Evolutionary conservation across 2,888 invertebrate species (phyloP).

Genomic region (Phortica magna): DNA sequence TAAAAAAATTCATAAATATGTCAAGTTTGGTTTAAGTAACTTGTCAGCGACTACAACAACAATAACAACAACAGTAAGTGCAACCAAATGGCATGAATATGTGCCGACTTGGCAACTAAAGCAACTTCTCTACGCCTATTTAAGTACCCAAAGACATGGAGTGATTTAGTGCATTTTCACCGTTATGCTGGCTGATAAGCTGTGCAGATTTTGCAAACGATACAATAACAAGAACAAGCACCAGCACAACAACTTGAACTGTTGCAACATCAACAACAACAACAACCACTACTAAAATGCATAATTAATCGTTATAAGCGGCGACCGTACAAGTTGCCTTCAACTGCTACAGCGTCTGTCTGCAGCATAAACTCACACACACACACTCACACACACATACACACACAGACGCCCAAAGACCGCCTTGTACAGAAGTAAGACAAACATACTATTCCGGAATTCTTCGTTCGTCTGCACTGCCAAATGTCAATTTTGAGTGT

Average conservation of each 20-base stretch:
- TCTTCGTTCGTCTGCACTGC: conserved; percentile 21
- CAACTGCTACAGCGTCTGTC: not conserved
- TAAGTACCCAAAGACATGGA: conserved; percentile 61
- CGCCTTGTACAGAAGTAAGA: not conserved
- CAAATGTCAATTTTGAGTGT: conserved; percentile 37
- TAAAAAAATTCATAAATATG: not conserved
- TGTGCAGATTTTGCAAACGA: conserved; percentile 31
- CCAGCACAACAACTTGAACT: conserved; percentile 41
- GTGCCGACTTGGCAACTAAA: not conserved
- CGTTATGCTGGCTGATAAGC: conserved; percentile 59
- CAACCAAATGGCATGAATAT: not conserved
- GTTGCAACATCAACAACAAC: conserved; percentile 42
- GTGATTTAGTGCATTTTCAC: conserved; percentile 70
- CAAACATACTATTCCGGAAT: not conserved
- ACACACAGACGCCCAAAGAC: conserved; percentile 17
- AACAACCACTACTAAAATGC: conserved; percentile 64
- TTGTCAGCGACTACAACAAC: conserved; percentile 46
- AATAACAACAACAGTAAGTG: not conserved
- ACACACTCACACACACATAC: not conserved
- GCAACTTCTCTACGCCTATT: conserved; percentile 56
- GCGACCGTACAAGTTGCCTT: not conserved
- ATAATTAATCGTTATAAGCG: conserved; percentile 61
- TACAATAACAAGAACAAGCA: conserved; percentile 27
- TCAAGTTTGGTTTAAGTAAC: not conserved
- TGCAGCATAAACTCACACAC: not conserved